Evolutionary conservation across 2,888 invertebrate species (phyloP), one percentile per base, ranked within the genome.

Genomic region (Patella caerulea): DNA sequence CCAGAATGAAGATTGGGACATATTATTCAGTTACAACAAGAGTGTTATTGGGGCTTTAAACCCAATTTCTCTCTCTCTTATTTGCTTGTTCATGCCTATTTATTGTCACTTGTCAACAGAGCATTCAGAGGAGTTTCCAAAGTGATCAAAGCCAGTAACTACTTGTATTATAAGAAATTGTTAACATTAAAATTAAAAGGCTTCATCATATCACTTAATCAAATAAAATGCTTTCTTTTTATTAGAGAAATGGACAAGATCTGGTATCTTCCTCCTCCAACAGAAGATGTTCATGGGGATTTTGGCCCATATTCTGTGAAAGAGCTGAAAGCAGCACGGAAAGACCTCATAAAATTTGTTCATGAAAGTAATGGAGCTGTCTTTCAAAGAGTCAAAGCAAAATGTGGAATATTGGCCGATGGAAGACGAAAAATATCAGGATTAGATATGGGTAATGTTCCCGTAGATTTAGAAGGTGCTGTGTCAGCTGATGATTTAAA

Each of bases 281-380:
- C 65, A 65, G 65, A 19, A 24, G 65, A 65, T 24, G 24, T 65
- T 19, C 19, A 65, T 24, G 65, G 65, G 14, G 65, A 65, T 65
- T 65, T 65, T 65, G 65, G 65, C 2, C 65, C 65, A 11, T 65
- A 65, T 65, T 65, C 65, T 24, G 65, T 65, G 19, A 65, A 65
- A 19, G 65, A 65, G 24, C 65, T 65, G 19, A 19, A 24, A 9
- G 65, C 65, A 65, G 65, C 65, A 24, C 19, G 65, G 15, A 24
- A 19, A 15, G 65, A 65, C 24, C 65, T 65, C 24, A 65, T 65
- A 19, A 65, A 19, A 24, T 65, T 65, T 65, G 65, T 65, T 4
- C 65, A 65, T 65, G 65, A 65, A 65, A 65, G 24, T 65, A 65
- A 65, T 65, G 65, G 65, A 65, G 65, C 65, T 65, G 15, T 65